Evolutionary conservation across 2,888 invertebrate species (phyloP).

Genomic region (Argyresthia goedartella): DNA sequence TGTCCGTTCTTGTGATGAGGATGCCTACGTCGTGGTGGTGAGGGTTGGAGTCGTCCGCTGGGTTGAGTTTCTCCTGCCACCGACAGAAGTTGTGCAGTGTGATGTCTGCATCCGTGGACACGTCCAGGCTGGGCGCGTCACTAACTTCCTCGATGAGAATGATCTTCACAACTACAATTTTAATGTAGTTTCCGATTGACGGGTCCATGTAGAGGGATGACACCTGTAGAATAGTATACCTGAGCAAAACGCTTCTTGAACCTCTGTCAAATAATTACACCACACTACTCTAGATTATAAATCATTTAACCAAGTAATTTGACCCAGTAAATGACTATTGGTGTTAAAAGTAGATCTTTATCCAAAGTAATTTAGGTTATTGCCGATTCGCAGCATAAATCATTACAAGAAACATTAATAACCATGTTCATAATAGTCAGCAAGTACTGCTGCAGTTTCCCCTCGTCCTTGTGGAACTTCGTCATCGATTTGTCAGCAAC

Average conservation of each 20-base stretch:
- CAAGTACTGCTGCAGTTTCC: conserved; percentile 87
- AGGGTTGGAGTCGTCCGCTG: conserved; percentile 82
- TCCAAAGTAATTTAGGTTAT: too few species aligned
- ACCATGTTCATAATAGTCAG: conserved; percentile 95
- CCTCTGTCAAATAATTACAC: too few species aligned
- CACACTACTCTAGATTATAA: too few species aligned
- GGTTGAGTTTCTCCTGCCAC: conserved; percentile 85
- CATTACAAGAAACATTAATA: conserved; percentile 17
- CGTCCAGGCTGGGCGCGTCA: conserved; percentile 75
- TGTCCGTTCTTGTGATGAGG: conserved; percentile 83
- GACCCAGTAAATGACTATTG: too few species aligned
- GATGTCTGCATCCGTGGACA: conserved; percentile 85
- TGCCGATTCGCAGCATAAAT: too few species aligned
- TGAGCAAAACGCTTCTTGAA: too few species aligned
- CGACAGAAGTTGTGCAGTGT: conserved; percentile 88
- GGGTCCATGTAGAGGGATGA: conserved; percentile 88
- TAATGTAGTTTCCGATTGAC: conserved; percentile 90
- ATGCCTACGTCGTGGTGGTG: conserved; percentile 93
- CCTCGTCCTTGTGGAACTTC: conserved; percentile 82
- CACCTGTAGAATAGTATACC: conserved; percentile 45
- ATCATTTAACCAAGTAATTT: too few species aligned
- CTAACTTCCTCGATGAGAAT: conserved; percentile 79
- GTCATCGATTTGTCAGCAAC: conserved; percentile 92
- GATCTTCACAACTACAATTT: conserved; percentile 89
- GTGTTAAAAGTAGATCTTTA: too few species aligned